Evolutionary conservation across 2,113 vertebrate genomes (phyloP).

Genomic region (Ammodramus savannarum): DNA sequence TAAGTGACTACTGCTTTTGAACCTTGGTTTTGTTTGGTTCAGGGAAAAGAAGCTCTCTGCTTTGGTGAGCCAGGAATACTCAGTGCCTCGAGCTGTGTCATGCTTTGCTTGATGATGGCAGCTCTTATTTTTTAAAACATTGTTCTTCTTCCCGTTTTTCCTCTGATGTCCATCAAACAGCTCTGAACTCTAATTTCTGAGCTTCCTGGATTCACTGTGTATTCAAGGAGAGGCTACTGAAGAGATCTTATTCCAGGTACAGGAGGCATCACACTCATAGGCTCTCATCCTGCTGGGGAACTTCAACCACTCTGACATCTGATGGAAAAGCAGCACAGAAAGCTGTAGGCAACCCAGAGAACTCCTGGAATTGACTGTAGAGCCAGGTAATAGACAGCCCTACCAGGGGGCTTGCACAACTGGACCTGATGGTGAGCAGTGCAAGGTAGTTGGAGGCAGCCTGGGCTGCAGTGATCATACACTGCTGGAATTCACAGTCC

Average conservation of each 20-base stretch:
- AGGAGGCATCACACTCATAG: neutral
- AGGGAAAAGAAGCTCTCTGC: neutral
- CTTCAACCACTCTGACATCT: neutral
- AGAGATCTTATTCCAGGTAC: neutral
- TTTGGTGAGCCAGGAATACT: neutral
- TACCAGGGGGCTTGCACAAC: no score
- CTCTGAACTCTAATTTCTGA: neutral
- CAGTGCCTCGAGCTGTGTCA: neutral
- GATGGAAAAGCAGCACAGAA: neutral
- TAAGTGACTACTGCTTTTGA: neutral
- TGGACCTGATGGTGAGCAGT: neutral
- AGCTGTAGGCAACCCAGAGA: neutral
- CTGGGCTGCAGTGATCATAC: neutral
- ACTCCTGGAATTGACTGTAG: neutral
- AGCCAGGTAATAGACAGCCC: neutral
- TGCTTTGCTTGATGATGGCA: neutral
- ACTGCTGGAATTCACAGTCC: neutral
- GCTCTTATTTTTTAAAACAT: neutral
- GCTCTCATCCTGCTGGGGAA: neutral
- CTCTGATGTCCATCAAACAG: neutral
- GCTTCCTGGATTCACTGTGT: neutral
- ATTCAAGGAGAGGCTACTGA: neutral
- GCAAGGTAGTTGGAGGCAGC: neutral
- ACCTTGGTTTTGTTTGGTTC: fast-evolving
- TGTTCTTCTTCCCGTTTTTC: neutral